Conservation (phyloP, 2,797 vertebrate genomes). For the Sebastes taczanowskii region DNA sequence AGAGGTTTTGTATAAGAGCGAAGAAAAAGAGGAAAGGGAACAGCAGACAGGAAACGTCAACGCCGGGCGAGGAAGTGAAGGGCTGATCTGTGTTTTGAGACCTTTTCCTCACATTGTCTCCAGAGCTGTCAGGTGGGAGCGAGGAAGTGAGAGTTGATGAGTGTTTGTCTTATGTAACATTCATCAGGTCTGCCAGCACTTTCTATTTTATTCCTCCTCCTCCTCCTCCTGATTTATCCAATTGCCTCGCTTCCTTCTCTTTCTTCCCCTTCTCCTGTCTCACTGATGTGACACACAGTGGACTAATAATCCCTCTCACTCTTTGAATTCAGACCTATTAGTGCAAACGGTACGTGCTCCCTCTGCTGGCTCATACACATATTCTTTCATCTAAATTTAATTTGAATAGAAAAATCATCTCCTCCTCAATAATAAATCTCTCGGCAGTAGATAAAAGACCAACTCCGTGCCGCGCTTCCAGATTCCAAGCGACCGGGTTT, state of each 20-base stretch:
- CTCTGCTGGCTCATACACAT: constrained; percentile 68
- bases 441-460: neutral
- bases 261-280: constrained; percentile 22
- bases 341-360: constrained; percentile 58
- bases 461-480: neutral
- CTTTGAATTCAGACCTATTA: constrained; percentile 5
- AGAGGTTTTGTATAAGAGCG: neutral
- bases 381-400: constrained; percentile 26
- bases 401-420: neutral
- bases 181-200: constrained; percentile 25
- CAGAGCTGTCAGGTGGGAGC: constrained; percentile 34
- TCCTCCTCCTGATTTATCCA: constrained; percentile 20
- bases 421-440: neutral
- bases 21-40: neutral
- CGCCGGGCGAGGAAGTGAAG: neutral
- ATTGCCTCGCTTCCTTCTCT: constrained; percentile 34
- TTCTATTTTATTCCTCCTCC: constrained; percentile 10
- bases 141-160: constrained; percentile 28
- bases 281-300: constrained; percentile 46
- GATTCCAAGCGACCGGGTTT: neutral
- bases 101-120: constrained; percentile 59
- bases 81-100: constrained; percentile 32
- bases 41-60: constrained; percentile 2
- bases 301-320: neutral
- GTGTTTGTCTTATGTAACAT: constrained; percentile 38